Base-by-base conservation (phyloP, 2,113 vertebrate genomes). In the Taxidea taxus region DNA sequence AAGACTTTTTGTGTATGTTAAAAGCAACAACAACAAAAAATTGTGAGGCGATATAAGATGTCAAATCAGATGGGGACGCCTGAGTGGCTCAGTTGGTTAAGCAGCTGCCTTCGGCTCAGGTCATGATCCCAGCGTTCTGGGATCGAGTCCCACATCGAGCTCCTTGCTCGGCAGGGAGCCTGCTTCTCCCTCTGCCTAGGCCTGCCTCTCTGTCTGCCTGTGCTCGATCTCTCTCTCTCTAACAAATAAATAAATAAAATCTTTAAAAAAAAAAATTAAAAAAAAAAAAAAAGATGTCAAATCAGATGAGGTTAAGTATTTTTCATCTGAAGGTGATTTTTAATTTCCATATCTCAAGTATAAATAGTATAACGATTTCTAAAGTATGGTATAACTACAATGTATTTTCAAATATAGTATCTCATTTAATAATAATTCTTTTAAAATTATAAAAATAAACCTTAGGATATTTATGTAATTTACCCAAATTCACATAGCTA, bases 271-370 rank as follows among this genome's bases (percentile, higher is more conserved):
- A n/a, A n/a, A n/a, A n/a, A n/a, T n/a, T n/a, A n/a, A n/a, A n/a
- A n/a, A n/a, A n/a, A n/a, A n/a, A n/a, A n/a, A n/a, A n/a, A n/a
- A 64, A 74, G 13, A 91, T 97, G 37, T 88, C 23, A 42, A 90
- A 80, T 83, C 25, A 74, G 14, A 88, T 31, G 14, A 91, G 72
- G 23, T 49, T n/a, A 49, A 60, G 13, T 44, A 31, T 11, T 31
- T 51, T 85, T 91, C n/a, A 5, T 51, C 20, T 42, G 11, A 6
- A 23, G 1, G 25, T 56, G 20, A 92, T 44, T 68, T 54, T 49
- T 66, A 66, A 62, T 86, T 68, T 49, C 80, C 23, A 58, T 64
- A 58, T 75, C 39, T 91, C 49, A 88, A 31, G 54, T 60, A 4
- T 44, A 78, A 70, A 90, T 44, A 49, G 7, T 34, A 89, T 82